Evolutionary conservation across 2,888 invertebrate species (phyloP).

Genomic region (Lepidochitona cinerea): DNA sequence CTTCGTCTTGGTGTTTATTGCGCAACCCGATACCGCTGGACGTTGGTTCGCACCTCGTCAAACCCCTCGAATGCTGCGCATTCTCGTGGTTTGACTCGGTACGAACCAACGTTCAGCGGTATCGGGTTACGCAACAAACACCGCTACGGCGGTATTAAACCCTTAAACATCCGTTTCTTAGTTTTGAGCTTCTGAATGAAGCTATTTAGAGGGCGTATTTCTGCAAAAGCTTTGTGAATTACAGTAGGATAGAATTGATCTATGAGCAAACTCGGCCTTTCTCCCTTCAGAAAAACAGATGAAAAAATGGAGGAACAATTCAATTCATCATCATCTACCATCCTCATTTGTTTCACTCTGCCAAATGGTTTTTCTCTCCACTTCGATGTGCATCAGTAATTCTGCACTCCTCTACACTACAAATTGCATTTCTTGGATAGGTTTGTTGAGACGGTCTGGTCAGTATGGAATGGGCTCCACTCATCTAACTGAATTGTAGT

Average conservation of each 20-base stretch:
- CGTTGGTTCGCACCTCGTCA: no score
- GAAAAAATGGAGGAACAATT: background rate
- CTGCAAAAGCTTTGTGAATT: background rate
- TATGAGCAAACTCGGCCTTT: background rate
- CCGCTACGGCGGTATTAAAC: no score
- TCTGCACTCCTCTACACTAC: background rate
- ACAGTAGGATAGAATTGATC: background rate
- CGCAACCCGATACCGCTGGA: no score
- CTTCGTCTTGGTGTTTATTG: no score
- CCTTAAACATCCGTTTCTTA: no score
- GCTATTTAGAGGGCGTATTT: background rate
- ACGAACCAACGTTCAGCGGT: no score
- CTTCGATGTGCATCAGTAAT: background rate
- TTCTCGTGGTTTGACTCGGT: no score
- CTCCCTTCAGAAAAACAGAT: background rate
- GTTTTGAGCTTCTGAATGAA: no score
- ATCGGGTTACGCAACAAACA: no score
- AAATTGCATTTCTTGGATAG: background rate
- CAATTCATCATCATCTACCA: conserved; percentile 5
- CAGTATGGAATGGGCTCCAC: background rate
- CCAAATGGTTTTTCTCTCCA: background rate
- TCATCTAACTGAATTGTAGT: background rate
- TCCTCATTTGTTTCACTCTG: conserved; percentile 4
- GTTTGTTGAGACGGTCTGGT: background rate
- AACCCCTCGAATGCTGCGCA: no score